Evolutionary conservation across 2,113 vertebrate genomes (phyloP), one percentile per base, ranked within the genome.

Genomic region (Anthoscopus minutus): DNA sequence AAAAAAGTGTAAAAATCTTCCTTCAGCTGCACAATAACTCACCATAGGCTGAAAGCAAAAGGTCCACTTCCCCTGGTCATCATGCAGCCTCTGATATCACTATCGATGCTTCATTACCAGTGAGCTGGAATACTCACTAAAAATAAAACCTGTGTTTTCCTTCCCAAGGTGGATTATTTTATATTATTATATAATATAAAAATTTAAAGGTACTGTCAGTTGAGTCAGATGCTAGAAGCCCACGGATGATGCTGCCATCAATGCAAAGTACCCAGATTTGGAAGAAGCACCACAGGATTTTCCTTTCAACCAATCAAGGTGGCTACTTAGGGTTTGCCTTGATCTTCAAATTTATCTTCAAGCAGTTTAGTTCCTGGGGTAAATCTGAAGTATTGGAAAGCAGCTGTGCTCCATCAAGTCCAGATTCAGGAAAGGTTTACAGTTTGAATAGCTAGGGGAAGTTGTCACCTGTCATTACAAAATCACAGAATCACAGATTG

Each of bases 91-190:
- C 56, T 57, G 58, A 19, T 72, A 19, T 9, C 33, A 31, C 23
- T 35, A 37, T 10, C 37, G 31, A 37, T 56, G 20, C 25, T 48
- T 58, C 44, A 60, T n/a, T 69, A 22, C 5, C 28, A 53, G 20
- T 37, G 37, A 76, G 28, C 33, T 86, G 47, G 56, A 65, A 42
- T 54, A 72, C 14, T 28, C 1, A 2, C 35, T 33, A 50, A 38
- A 72, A 80, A 92, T 54, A 19, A 72, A 86, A 69, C 2, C 2
- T 47, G 19, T 2, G 4, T 33, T 89, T 82, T 76, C 30, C 35
- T 69, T 83, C 40, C 30, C 0, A 0, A 13, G 1, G 5, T 57
- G 18, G 15, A 54, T 65, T 69, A 38, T 53, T 6, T 62, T 62
- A 4, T 25, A 60, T 54, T 25, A 60, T 54, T 54, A 38, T 18